Evolutionary conservation across 2,113 vertebrate species (phyloP), one percentile per base, ranked within the genome.

Genomic region (Synchiropus splendidus): DNA sequence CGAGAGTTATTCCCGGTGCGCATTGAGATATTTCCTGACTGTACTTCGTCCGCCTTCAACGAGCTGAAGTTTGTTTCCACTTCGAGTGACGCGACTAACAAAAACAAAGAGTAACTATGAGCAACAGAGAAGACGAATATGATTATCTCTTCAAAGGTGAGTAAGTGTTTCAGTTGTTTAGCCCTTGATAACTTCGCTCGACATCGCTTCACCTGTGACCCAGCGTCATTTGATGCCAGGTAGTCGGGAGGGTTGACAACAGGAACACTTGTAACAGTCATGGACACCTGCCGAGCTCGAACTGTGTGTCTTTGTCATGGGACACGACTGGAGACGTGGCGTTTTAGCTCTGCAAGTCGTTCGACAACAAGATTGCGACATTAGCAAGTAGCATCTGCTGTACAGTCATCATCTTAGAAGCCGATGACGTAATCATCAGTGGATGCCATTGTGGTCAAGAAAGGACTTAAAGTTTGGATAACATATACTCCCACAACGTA

Each of bases 111-210:
- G 42, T 17, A 51, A 45, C 47, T 6, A 91, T 90, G 89, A 79
- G 77, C 27, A 80, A 72, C 70, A 84, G 86, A 71, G 89, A 89
- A 1, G 89, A 92, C 44, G 88, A 91, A 14, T 91, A 89, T 16
- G 88, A 91, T 47, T 92, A 86, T 46, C 86, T 92, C n/a, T 90
- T 90, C 52, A 90, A 92, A 84, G 87, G 89, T 89, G 56, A 82
- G 85, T 75, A 14, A 16, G 9, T 21, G 1, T 16, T 18, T 6
- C 2, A 2, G 15, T 37, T 39, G 9, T 12, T 9, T 35, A n/a
- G 39, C 41, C 31, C 6, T 12, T 11, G 18, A 18, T 54, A 38
- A 31, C 14, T 43, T 32, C 13, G 15, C 35, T 2, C 37, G 41
- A 47, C 32, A 45, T 3, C n/a, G 2, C 16, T 42, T 34, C 56